Base-by-base conservation (phyloP, 2,797 vertebrate genomes). In the Sebastiscus albofasciatus region DNA sequence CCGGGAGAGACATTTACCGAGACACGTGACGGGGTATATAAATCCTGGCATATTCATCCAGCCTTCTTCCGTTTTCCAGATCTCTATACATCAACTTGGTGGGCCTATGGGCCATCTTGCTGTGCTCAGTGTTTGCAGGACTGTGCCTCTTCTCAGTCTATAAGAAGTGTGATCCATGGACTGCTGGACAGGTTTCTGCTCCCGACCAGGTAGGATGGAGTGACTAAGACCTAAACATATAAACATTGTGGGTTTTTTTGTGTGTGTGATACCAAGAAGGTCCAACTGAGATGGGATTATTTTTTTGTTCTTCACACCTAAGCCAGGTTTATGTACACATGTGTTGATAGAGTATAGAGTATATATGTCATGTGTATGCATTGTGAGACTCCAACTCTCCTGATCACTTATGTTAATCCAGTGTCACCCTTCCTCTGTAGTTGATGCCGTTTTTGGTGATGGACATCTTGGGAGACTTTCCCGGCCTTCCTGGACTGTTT, bases 391-490 rank as follows among this genome's bases (percentile, higher is more conserved):
- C 20, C 1, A 36, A n/a, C 18, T 27, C 22, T 31, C 49, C 29
- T 34, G 33, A 46, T 78, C 9, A 64, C 24, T 6, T 7, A 3
- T 69, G 7, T 22, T 34, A 26, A 64, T 11, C 5, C 11, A 64
- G 0, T 54, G 14, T 69, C 70, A 14, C 20, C 20, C 2, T 16
- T 69, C 8, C 31, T 89, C 52, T 78, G 12, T 10, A 96, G 99
- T 90, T 99, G 65, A 96, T 99, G 97, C 98, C 98, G 22, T 98
- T 97, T 87, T 87, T 99, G 85, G 97, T 97, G 58, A 89, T 99
- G 95, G 97, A 99, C 82, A 97, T 98, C 90, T 90, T 99, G 31
- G 84, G 12, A 4, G 92, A 96, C 73, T 97, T 93, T 61, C 98
- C 97, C 1, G 99, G 99, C 58, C 80, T 99, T 36, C 97, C 98